Conservation (phyloP, 2,797 vertebrate genomes). For the Otus scops region DNA sequence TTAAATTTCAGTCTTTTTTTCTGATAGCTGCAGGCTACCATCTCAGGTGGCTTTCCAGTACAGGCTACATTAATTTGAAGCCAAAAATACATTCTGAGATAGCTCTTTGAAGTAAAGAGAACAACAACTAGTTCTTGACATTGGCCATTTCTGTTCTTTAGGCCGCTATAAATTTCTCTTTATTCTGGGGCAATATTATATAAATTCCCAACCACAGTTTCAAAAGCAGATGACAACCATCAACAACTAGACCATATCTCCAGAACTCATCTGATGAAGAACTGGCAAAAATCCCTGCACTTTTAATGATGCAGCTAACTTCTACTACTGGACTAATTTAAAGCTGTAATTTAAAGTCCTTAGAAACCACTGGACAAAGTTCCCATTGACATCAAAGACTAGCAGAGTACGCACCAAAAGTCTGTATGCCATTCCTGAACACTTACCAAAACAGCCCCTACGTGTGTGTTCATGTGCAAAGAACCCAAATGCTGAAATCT, state of each 20-base stretch:
- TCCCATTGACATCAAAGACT: neutral
- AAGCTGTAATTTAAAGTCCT: neutral
- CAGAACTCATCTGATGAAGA: neutral
- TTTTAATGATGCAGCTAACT: neutral
- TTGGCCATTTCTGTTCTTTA: neutral
- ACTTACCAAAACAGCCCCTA: neutral
- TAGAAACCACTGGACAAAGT: neutral
- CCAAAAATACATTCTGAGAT: neutral
- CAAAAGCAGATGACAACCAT: neutral
- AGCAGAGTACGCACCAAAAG: neutral
- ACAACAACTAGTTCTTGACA: neutral
- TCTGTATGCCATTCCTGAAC: neutral
- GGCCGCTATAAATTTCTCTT: neutral
- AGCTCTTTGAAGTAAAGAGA: neutral
- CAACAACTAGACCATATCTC: neutral
- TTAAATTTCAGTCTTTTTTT: neutral
- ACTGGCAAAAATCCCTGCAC: neutral
- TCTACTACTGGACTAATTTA: neutral
- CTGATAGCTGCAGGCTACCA: neutral
- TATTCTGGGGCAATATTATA: neutral
- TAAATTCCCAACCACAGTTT: neutral
- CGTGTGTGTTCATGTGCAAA: rapidly evolving
- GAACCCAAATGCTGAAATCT: neutral
- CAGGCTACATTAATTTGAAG: neutral
- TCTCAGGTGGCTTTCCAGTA: neutral